phyloP scores from a whole-genome alignment of 2,113 vertebrate genomes.

The Fulmarus glacialis region DNA sequence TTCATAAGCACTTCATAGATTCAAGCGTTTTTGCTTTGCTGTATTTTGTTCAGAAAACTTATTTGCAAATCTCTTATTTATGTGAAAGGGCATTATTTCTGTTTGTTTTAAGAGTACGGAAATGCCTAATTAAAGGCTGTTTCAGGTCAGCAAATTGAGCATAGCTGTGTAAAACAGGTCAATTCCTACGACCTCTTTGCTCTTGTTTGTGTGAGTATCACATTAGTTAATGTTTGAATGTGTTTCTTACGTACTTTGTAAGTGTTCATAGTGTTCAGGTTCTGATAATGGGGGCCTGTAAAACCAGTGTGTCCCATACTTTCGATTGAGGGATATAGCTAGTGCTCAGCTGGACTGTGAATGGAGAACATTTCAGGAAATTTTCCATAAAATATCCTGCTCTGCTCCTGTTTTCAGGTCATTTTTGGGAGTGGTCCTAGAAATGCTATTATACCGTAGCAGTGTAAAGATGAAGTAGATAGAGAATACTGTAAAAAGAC shows the following conservation, averaged over 20 bases:
- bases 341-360: neutral
- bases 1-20: neutral
- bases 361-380: neutral
- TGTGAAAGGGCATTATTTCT: neutral
- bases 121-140: constrained; percentile 34
- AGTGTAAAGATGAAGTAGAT: neutral
- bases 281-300: neutral
- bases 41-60: neutral
- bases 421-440: neutral
- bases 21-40: neutral
- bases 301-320: neutral
- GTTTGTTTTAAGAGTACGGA: neutral
- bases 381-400: neutral
- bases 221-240: neutral
- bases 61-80: neutral
- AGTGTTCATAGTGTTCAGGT: neutral
- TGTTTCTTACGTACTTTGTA: neutral
- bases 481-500: neutral
- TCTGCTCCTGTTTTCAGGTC: neutral
- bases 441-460: neutral
- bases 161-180: constrained; percentile 29
- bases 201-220: neutral
- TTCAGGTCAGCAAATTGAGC: constrained; percentile 4
- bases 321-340: neutral
- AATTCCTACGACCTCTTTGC: neutral